Percentiles rank a stretch among this genome's conserved stretches.
Conservation (phyloP, 2,113 vertebrate genomes). For the Pelusios castaneus region DNA sequence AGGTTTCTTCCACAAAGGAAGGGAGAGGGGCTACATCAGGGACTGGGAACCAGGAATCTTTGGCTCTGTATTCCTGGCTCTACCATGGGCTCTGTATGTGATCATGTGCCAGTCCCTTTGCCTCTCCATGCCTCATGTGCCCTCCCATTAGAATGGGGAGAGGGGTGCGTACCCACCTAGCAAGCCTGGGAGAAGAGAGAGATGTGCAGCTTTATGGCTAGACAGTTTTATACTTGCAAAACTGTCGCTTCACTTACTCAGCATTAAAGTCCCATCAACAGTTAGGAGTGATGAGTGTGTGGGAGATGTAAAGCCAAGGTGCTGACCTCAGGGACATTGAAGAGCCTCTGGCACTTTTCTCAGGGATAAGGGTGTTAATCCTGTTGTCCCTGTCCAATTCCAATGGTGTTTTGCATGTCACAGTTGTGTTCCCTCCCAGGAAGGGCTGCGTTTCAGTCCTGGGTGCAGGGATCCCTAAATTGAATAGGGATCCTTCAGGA, state of each 20-base stretch:
- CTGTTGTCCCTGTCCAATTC: background rate
- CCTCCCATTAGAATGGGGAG: background rate
- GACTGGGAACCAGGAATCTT: background rate
- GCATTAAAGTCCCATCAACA: background rate
- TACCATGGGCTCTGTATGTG: background rate
- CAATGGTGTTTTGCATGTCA: background rate
- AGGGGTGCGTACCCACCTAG: background rate
- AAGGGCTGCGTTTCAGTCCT: background rate
- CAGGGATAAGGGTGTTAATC: background rate
- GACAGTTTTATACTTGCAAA: background rate
- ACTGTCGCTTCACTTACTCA: background rate
- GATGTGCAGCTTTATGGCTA: background rate
- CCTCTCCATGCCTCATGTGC: background rate
- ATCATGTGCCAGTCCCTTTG: background rate
- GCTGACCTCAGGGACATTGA: background rate
- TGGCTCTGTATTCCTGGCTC: background rate
- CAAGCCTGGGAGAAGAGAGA: background rate
- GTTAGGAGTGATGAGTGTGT: background rate
- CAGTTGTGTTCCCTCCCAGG: background rate
- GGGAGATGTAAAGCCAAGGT: background rate
- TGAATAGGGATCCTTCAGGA: conserved; percentile 41
- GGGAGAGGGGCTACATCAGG: background rate
- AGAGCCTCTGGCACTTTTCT: background rate
- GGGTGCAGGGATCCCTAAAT: background rate
- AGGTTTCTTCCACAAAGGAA: background rate